These are phyloP conservation scores for Ictalurus punctatus DNA, from an alignment of 2,113 vertebrate genomes.

Conservation along the genomic window DNA sequence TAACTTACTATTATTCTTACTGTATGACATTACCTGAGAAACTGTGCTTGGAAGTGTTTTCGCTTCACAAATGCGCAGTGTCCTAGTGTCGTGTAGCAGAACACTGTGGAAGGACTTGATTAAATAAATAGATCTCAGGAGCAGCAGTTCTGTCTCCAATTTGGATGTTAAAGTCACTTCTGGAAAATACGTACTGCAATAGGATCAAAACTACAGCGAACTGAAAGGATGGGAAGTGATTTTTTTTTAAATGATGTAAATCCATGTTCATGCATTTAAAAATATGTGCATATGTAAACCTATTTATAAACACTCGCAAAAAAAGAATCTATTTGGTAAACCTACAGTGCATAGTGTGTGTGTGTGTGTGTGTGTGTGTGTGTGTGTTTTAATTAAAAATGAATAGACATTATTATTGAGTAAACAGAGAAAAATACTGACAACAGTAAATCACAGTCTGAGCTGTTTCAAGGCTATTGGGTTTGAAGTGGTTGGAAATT, in stretches of 20 bases:
- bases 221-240: background rate
- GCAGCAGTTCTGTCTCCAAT: constrained; percentile 15
- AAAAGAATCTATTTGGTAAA: background rate
- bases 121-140: constrained; percentile 31
- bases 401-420: no score
- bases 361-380: no score
- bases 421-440: no score
- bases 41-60: background rate
- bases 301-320: background rate
- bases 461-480: background rate
- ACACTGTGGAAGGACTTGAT: constrained; percentile 35
- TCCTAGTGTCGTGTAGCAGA: constrained; percentile 35
- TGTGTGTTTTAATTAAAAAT: background rate
- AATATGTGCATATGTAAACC: background rate
- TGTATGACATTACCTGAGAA: background rate
- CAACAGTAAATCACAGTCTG: background rate
- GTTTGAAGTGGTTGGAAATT: background rate
- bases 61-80: background rate
- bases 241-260: background rate
- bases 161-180: background rate
- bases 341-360: background rate
- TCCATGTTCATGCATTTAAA: background rate
- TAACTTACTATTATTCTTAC: background rate
- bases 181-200: background rate
- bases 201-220: background rate